Conservation (phyloP, 23 tunicate genomes). For the Trididemnum nubilum region DNA sequence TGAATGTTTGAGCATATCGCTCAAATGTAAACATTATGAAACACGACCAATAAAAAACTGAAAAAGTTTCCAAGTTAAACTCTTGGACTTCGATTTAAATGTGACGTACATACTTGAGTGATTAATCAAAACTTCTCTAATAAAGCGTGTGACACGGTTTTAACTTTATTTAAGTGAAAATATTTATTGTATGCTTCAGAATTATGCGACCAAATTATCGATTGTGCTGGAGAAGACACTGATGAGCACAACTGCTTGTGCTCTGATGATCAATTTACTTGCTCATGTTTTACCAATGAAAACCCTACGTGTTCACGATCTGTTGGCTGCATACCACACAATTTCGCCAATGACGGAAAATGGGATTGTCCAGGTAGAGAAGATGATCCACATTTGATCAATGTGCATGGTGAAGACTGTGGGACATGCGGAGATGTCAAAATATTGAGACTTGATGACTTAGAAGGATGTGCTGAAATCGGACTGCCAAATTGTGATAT, state of each 20-base stretch:
- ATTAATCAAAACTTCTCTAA: no score
- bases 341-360: background rate
- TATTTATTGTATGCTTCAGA: background rate
- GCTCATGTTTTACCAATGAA: background rate
- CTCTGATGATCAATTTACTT: background rate
- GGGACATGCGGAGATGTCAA: background rate
- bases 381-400: background rate
- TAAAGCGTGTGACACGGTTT: no score
- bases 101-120: no score
- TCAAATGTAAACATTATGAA: no score
- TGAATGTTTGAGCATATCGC: no score
- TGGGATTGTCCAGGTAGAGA: background rate
- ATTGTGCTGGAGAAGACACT: background rate
- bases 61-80: no score
- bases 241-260: conserved; percentile 3
- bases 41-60: no score
- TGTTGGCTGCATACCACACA: background rate
- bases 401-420: background rate
- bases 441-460: background rate
- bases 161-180: no score
- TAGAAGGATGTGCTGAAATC: background rate
- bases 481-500: conserved; percentile 6
- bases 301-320: background rate
- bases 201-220: background rate
- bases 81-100: no score